These are phyloP conservation scores for Labeo rohita DNA, from an alignment of 2,113 vertebrate genomes.

Conservation along the genomic window DNA sequence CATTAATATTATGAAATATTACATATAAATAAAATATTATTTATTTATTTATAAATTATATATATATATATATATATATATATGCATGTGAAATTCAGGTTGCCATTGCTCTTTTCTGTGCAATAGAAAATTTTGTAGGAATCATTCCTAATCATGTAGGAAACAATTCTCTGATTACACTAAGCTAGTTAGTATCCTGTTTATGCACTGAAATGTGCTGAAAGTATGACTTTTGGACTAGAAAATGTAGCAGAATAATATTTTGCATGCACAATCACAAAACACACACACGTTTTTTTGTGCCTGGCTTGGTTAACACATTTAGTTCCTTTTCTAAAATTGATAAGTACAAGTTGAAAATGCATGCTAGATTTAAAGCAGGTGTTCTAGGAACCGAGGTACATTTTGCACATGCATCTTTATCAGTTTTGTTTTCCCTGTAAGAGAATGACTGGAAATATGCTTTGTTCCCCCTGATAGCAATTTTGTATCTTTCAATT, in stretches of 20 bases:
- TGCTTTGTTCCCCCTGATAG: slow-evolving; percentile 34
- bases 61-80: too few species aligned
- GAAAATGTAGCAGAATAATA: background rate
- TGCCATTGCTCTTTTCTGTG: background rate
- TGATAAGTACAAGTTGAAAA: background rate
- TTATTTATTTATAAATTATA: too few species aligned
- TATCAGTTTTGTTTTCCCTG: background rate
- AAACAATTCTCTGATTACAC: background rate
- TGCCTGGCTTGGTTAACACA: background rate
- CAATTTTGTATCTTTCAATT: slow-evolving; percentile 42
- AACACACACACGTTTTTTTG: background rate
- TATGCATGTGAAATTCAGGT: slow-evolving; percentile 4
- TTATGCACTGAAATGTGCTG: too few species aligned
- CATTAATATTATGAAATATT: too few species aligned
- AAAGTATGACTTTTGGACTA: background rate
- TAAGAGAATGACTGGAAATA: background rate
- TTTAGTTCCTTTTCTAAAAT: slow-evolving; percentile 19
- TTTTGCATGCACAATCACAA: background rate
- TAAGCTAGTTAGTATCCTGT: background rate
- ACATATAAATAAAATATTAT: too few species aligned
- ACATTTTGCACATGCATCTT: background rate
- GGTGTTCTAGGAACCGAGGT: background rate
- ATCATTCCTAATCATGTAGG: too few species aligned
- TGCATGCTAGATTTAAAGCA: background rate
- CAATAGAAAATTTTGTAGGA: too few species aligned